Base-by-base conservation (phyloP, 2,888 invertebrate species). In the Pseudolycoriella hygida region DNA sequence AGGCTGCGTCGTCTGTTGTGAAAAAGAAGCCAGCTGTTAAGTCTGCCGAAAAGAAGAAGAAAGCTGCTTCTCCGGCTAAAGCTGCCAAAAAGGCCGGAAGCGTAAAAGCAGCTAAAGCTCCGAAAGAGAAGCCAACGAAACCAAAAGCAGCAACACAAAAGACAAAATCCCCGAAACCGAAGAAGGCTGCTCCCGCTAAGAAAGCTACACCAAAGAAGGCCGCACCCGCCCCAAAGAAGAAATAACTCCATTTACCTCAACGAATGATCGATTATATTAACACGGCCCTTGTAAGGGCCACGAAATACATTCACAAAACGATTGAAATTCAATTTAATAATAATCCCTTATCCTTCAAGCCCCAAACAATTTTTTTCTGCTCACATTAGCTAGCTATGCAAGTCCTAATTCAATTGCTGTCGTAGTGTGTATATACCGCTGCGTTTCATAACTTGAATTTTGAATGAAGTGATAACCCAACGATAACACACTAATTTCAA, bases 21-120 rank as follows among this genome's bases (percentile, higher is more conserved):
- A 31, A 30, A 11, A 42, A 42, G n/a, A 56, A 59, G 0, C 38
- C 50, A 10, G 49, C 46, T 5, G 46, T 51, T 2, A 47, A 42
- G 17, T 43, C 50, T 8, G 34, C 49, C n/a, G 43, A 14, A 12
- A 31, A 43, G 11, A 30, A 30, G 17, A 14, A 43, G 17, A 14
- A 30, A 30, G 48, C 39, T 11, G 39, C 11, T 5, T 5, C 3
- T 3, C 6, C 39, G 3, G 6, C 17, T 15, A 17, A 17, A 15
- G 17, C 11, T 11, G 17, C 11, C 6, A 17, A 11, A 15, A 17
- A 11, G 5, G 3, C 39, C 3, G 18, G 5, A 6, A 11, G 6
- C 6, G 17, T 6, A 39, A 15, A 12, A 19, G 40, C 40, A 17
- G 40, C 40, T 40, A n/a, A n/a, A n/a, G n/a, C n/a, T n/a, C n/a